These are phyloP conservation scores for Bembecia ichneumoniformis DNA, from an alignment of 2,888 invertebrate genomes.

Conservation along the genomic window DNA sequence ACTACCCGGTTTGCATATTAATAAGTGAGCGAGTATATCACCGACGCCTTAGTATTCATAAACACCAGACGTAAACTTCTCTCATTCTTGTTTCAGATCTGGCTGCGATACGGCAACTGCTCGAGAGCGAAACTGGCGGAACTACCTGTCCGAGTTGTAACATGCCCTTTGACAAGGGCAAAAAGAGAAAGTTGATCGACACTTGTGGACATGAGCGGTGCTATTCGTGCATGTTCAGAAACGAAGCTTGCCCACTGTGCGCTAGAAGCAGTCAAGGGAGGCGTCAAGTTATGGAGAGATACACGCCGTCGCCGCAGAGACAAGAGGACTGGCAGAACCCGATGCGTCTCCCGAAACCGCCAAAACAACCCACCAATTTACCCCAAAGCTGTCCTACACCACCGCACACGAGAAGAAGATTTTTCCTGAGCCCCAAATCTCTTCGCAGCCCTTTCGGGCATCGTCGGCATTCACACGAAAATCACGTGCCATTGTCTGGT, in stretches of 20 bases:
- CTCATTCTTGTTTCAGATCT: slow-evolving; percentile 76
- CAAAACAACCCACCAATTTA: slow-evolving; percentile 67
- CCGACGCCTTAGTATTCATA: slow-evolving; percentile 9
- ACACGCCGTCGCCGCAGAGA: slow-evolving; percentile 59
- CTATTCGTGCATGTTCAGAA: slow-evolving; percentile 94
- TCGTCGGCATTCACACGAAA: slow-evolving; percentile 69
- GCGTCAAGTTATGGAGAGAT: slow-evolving; percentile 58
- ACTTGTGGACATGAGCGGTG: slow-evolving; percentile 96
- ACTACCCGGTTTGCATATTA: slow-evolving; percentile 20
- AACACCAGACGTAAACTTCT: slow-evolving; percentile 15
- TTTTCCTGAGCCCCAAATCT: slow-evolving; percentile 86
- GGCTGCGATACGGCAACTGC: slow-evolving; percentile 84
- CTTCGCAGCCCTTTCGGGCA: slow-evolving; percentile 83
- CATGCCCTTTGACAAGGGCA: slow-evolving; percentile 97
- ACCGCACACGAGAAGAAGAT: slow-evolving; percentile 81
- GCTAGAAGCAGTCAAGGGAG: slow-evolving; percentile 53
- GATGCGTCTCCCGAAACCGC: slow-evolving; percentile 73
- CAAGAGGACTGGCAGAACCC: slow-evolving; percentile 68
- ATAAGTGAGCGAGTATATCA: slow-evolving; percentile 13
- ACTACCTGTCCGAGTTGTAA: slow-evolving; percentile 87
- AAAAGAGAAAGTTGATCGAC: slow-evolving; percentile 94
- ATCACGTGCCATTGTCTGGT: slow-evolving; percentile 81
- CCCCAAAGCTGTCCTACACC: slow-evolving; percentile 86
- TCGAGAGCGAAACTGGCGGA: slow-evolving; percentile 81
- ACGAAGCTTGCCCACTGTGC: slow-evolving; percentile 92